phyloP scores from a whole-genome alignment of 2,113 vertebrate genomes.

The Chlorodrepanis virens region DNA sequence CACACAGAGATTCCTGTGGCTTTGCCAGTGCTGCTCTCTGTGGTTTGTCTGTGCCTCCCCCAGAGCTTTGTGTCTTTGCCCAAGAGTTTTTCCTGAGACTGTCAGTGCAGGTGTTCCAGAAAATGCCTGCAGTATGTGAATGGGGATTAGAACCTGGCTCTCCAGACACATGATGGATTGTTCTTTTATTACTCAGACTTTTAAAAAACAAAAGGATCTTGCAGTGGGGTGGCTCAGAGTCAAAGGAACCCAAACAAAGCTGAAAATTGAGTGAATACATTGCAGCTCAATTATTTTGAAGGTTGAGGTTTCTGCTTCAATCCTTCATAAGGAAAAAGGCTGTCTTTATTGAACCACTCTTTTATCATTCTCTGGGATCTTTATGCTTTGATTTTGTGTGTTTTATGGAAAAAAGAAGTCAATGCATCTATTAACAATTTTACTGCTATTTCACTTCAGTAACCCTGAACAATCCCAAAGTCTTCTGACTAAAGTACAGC shows the following conservation, averaged over 20 bases:
- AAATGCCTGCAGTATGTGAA: not conserved
- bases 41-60: not conserved
- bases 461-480: not conserved
- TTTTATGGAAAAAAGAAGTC: not conserved
- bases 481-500: not conserved
- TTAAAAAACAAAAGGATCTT: not conserved
- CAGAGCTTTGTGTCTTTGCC: not conserved
- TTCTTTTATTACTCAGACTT: conserved; percentile 5
- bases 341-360: not conserved
- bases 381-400: not conserved
- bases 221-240: not conserved
- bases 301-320: not conserved
- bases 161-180: not conserved
- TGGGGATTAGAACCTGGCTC: not conserved
- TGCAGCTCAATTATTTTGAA: not conserved
- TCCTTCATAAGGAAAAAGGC: not conserved
- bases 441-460: not conserved
- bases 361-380: not conserved
- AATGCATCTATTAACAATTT: not conserved
- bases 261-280: not conserved
- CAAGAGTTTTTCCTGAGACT: not conserved
- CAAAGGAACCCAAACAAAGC: not conserved
- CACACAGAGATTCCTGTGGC: conserved; percentile 11
- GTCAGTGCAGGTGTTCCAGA: not conserved
- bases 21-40: not conserved